Percentiles rank a stretch among this genome's conserved stretches.
phyloP scores from a whole-genome alignment of 2,888 invertebrate species.

The Augochlorella aurata region DNA sequence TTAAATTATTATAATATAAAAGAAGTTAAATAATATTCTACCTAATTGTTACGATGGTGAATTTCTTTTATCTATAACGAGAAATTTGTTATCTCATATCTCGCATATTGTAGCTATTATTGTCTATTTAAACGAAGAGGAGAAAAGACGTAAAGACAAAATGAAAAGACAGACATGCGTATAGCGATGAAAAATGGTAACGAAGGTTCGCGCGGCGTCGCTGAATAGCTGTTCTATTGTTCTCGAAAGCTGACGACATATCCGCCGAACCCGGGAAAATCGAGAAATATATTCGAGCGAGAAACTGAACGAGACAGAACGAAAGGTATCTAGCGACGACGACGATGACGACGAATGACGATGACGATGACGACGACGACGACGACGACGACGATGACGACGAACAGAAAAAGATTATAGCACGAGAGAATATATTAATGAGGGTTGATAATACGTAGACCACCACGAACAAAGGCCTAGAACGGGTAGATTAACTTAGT shows the following conservation, averaged over 20 bases:
- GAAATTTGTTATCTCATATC: conserved; percentile 78
- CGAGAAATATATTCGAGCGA: background rate
- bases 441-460: conserved; percentile 49
- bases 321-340: background rate
- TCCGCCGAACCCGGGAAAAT: conserved; percentile 22
- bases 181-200: background rate
- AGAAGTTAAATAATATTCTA: conserved; percentile 78
- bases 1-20: conserved; percentile 81
- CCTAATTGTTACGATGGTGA: conserved; percentile 78
- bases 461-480: conserved; percentile 68
- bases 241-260: conserved; percentile 55
- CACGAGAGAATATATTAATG: conserved; percentile 22
- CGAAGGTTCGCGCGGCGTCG: background rate
- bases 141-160: conserved; percentile 22
- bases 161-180: background rate
- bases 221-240: background rate
- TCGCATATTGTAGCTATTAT: conserved; percentile 78
- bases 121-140: conserved; percentile 69
- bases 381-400: background rate
- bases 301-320: background rate
- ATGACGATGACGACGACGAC: too few species aligned
- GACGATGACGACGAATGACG: too few species aligned
- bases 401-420: background rate
- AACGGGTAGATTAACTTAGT: conserved; percentile 66
- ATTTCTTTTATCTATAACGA: conserved; percentile 77